phyloP scores from a whole-genome alignment of 1,140 invertebrate species.

The Sinella curviseta region DNA sequence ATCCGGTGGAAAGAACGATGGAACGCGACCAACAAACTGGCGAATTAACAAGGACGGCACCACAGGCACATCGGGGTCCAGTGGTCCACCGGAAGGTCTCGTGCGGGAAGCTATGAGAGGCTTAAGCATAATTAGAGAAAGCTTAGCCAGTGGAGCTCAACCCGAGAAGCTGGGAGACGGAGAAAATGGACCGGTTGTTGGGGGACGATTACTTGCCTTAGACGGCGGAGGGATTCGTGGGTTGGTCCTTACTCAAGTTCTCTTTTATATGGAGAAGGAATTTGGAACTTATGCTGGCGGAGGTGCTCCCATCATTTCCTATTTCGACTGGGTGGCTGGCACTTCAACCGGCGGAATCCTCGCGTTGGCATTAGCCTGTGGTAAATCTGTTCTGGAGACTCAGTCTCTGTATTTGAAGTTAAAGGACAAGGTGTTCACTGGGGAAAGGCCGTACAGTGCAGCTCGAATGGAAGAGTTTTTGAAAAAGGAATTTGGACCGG shows the following conservation, averaged over 20 bases:
- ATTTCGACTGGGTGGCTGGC: constrained; percentile 95
- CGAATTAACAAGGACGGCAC: not conserved
- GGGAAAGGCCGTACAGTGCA: constrained; percentile 81
- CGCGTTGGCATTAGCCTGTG: constrained; percentile 68
- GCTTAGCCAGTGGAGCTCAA: not conserved
- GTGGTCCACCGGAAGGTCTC: not conserved
- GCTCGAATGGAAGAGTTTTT: constrained; percentile 82
- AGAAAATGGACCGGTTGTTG: not conserved
- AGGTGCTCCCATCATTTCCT: not conserved
- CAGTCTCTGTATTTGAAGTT: constrained; percentile 86
- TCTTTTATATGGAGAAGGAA: constrained; percentile 78
- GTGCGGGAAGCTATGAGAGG: not conserved
- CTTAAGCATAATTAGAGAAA: constrained; percentile 9
- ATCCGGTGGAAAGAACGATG: constrained; percentile 57
- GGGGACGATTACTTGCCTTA: constrained; percentile 68
- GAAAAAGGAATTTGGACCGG: constrained; percentile 81
- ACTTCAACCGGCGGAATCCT: constrained; percentile 85
- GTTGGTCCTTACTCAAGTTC: constrained; percentile 79
- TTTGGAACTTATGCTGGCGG: not conserved
- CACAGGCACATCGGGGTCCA: not conserved
- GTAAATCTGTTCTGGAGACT: constrained; percentile 56
- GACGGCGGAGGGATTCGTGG: constrained; percentile 96
- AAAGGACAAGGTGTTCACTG: constrained; percentile 89
- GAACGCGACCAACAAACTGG: constrained; percentile 51
- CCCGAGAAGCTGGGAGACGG: not conserved